These are phyloP conservation scores for Nasonia giraulti DNA, from an alignment of 1,140 invertebrate genomes.

Conservation along the genomic window DNA sequence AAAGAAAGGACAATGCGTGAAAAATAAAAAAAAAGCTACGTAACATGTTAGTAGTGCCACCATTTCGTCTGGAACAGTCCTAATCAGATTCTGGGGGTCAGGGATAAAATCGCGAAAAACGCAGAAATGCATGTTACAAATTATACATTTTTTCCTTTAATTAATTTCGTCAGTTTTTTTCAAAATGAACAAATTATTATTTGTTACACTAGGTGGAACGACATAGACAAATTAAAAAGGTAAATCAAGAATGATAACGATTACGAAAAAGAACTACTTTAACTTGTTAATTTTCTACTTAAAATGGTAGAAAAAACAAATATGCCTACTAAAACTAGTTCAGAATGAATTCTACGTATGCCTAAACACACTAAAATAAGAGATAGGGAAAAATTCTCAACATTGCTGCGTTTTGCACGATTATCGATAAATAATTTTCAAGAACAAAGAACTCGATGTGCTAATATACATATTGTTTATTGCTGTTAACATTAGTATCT, in stretches of 20 bases:
- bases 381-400: background rate
- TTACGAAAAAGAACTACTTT: conserved; percentile 15
- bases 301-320: background rate
- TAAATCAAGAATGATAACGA: background rate
- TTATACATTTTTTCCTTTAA: background rate
- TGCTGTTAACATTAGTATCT: conserved; percentile 71
- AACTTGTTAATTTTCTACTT: conserved; percentile 20
- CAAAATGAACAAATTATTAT: conserved; percentile 8
- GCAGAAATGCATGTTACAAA: conserved; percentile 63
- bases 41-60: conserved; percentile 65
- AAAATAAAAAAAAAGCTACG: conserved; percentile 43
- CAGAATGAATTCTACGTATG: background rate
- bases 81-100: conserved; percentile 71
- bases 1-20: conserved; percentile 25
- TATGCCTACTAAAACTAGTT: background rate
- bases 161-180: background rate
- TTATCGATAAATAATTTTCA: conserved; percentile 57
- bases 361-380: background rate
- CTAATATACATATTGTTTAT: conserved; percentile 73
- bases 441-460: conserved; percentile 69
- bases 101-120: conserved; percentile 64
- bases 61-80: conserved; percentile 73
- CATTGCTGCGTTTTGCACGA: conserved; percentile 68
- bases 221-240: background rate
- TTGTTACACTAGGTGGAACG: background rate